Evolutionary conservation across 2,797 vertebrate species (phyloP).

Genomic region (Fistularia tabacaria): DNA sequence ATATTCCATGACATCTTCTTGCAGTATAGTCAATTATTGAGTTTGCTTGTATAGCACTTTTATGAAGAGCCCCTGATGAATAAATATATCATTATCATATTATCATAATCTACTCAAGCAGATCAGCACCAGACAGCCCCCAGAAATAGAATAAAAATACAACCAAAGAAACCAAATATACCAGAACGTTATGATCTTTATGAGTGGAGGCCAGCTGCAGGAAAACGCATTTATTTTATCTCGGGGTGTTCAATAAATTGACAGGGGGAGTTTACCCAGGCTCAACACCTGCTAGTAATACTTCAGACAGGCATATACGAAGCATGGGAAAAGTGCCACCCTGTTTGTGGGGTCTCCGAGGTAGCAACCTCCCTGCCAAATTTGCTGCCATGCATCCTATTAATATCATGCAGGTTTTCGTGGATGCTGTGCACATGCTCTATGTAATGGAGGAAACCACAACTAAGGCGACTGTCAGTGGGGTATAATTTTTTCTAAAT

Average conservation of each 20-base stretch:
- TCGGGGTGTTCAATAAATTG: neutral
- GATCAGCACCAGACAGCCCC: no score
- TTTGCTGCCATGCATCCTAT: constrained; percentile 62
- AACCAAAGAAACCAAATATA: no score
- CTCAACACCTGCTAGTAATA: constrained; percentile 6
- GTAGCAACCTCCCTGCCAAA: constrained; percentile 53
- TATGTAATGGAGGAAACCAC: constrained; percentile 66
- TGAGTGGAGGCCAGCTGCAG: no score
- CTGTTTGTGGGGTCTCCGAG: constrained; percentile 48
- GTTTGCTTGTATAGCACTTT: no score
- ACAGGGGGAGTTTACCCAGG: constrained; percentile 1
- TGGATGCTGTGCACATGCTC: constrained; percentile 55
- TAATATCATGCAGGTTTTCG: constrained; percentile 65
- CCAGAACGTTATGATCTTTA: no score
- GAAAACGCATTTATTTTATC: no score
- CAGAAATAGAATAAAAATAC: no score
- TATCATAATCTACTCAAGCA: no score
- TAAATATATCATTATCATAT: no score
- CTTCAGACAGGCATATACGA: constrained; percentile 10
- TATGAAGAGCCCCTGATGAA: no score
- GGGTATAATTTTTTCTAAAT: constrained; percentile 75
- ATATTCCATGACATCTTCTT: no score
- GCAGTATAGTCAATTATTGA: no score
- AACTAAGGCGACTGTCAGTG: constrained; percentile 70
- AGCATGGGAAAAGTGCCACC: constrained; percentile 40